A percentile compares a stretch with the other conserved stretches of the same genome.
Evolutionary conservation across 2,797 vertebrate genomes (phyloP).

Genomic region (Lepus townsendii): DNA sequence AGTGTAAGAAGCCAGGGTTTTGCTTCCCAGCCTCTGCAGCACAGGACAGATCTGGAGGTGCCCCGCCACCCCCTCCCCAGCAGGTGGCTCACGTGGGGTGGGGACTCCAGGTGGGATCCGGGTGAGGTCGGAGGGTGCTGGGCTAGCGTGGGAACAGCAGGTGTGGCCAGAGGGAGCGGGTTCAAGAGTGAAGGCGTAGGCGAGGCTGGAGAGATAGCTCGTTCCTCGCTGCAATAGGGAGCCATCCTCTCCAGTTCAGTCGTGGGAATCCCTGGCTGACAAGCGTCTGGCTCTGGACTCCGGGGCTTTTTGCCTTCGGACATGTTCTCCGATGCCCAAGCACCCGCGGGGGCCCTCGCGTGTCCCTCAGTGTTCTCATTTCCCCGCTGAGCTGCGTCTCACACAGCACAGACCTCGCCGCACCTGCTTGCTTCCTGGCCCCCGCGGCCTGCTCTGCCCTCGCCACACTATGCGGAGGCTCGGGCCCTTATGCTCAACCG

Average conservation of each 20-base stretch:
- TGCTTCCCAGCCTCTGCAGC: background rate
- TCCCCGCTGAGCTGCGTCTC: too few relatives aligned
- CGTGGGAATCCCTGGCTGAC: background rate
- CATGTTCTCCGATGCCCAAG: background rate
- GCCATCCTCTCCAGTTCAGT: background rate
- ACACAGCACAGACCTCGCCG: too few relatives aligned
- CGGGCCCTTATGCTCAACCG: background rate
- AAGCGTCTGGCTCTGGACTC: background rate
- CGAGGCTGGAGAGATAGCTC: background rate
- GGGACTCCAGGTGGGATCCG: background rate
- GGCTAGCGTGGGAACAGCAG: background rate
- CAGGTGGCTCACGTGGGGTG: background rate
- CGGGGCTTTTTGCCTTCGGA: background rate
- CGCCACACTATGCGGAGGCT: accelerated
- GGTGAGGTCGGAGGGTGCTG: background rate
- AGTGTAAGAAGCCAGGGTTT: background rate
- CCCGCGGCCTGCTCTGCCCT: too few relatives aligned
- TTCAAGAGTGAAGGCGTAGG: background rate
- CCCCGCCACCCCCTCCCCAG: background rate
- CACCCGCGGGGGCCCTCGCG: too few relatives aligned
- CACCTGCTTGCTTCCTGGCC: too few relatives aligned
- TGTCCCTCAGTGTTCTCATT: too few relatives aligned
- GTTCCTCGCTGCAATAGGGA: background rate
- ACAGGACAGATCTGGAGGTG: background rate
- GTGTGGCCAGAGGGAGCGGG: background rate